Conservation (phyloP, 2,888 invertebrate species). For the Hypolimnas misippus region DNA sequence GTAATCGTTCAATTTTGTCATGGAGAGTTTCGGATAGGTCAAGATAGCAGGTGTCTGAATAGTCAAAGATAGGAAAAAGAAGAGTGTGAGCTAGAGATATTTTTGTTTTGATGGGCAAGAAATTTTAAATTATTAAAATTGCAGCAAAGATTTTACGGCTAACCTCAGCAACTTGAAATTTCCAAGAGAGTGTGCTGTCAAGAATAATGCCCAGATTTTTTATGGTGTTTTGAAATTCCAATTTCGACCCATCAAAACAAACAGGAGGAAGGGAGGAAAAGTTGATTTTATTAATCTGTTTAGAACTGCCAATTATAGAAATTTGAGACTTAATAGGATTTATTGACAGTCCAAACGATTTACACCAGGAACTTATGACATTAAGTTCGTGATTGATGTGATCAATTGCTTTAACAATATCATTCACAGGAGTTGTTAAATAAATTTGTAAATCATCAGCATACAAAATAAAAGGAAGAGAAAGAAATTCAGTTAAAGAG, state of each 20-base stretch:
- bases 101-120: background rate
- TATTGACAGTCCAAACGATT: background rate
- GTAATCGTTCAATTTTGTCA: slow-evolving; percentile 13
- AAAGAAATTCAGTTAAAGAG: background rate
- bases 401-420: background rate
- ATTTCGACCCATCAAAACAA: background rate
- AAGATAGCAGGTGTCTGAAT: background rate
- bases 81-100: background rate
- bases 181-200: background rate
- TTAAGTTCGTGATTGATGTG: background rate
- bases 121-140: background rate
- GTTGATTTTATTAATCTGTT: background rate
- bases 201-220: background rate
- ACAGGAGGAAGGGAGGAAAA: background rate
- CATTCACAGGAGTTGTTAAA: background rate
- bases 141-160: slow-evolving; percentile 10
- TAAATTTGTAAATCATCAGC: background rate
- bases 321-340: background rate
- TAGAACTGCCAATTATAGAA: background rate
- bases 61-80: slow-evolving; percentile 21
- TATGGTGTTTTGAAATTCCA: background rate
- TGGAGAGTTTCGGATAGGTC: slow-evolving; percentile 11
- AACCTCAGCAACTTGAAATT: background rate
- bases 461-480: background rate
- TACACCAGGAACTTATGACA: background rate